Base-by-base conservation (phyloP, 2,113 vertebrate genomes). In the Alligator sinensis region DNA sequence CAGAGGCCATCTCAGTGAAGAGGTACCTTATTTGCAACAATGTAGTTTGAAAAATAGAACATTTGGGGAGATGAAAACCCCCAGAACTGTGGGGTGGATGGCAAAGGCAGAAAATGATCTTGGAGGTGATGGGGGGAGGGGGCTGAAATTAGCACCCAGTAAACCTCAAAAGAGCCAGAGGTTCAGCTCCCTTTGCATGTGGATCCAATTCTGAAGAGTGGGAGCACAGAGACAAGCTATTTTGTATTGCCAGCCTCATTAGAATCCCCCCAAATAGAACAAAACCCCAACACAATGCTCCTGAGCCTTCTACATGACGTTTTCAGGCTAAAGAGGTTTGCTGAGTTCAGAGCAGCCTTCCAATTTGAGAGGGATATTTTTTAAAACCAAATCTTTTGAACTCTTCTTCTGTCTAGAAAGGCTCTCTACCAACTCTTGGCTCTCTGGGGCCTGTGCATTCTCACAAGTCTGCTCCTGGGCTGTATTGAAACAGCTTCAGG, bases 41-140 rank as follows among this genome's bases (percentile, higher is more conserved):
- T 25, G 57, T 18, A 77, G 79, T 90, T 28, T 79, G 28, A 3
- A n/a, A 81, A 18, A 47, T 38, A 89, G 95, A 87, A 64, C 9
- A 64, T 22, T 66, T 6, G 0, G 11, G 34, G 54, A 93, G 55
- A 86, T 34, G 61, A 91, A 76, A 88, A 83, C 54, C 10, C n/a
- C 16, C 1, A 0, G 0, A 5, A 84, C n/a, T 6, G 7, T 12
- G 79, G 76, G 47, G 90, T 28, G 24, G 18, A 5, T 57, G 19
- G 54, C 14, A 89, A 96, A 93, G 87, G 8, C 38, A 47, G 60
- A 15, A 21, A 62, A 18, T 12, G 28, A 54, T 90, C 85, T 60
- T 59, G n/a, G 21, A 22, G 61, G 68, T 70, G 22, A 75, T 47
- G 17, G 77, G 64, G 15, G 5, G n/a, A 25, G 80, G 13, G 10